These are phyloP conservation scores for Crioceris asparagi DNA, from an alignment of 2,888 invertebrate genomes.

Conservation along the genomic window DNA sequence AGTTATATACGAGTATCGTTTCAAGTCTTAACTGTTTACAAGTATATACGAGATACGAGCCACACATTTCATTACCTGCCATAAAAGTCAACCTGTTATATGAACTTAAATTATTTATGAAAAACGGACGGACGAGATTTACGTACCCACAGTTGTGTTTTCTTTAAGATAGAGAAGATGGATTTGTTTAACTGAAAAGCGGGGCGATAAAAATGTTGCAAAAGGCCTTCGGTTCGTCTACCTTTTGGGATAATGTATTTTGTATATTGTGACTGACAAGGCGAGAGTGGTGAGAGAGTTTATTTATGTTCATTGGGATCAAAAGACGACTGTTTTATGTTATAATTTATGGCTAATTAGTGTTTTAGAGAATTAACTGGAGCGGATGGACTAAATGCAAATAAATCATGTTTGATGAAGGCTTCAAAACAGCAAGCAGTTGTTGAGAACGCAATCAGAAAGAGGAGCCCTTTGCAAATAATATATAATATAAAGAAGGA, in stretches of 20 bases:
- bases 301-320: slow-evolving; percentile 34
- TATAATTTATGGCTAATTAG: slow-evolving; percentile 37
- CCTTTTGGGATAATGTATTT: slow-evolving; percentile 29
- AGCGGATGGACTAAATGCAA: too few relatives aligned
- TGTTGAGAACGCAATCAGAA: too few relatives aligned
- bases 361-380: too few relatives aligned
- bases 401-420: too few relatives aligned
- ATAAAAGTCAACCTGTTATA: slow-evolving; percentile 22
- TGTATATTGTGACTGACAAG: slow-evolving; percentile 33
- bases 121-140: slow-evolving; percentile 30
- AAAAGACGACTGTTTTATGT: slow-evolving; percentile 35
- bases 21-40: too few relatives aligned
- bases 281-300: slow-evolving; percentile 25
- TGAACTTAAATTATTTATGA: slow-evolving; percentile 29
- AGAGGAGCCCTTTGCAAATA: too few relatives aligned
- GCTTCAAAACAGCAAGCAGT: too few relatives aligned
- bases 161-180: too few relatives aligned
- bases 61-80: slow-evolving; percentile 23
- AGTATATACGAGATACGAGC: not conserved
- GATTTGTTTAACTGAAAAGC: slow-evolving; percentile 30
- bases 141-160: slow-evolving; percentile 31
- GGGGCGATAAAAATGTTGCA: slow-evolving; percentile 30
- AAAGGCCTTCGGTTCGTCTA: slow-evolving; percentile 31
- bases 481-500: too few relatives aligned
- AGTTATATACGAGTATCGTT: too few relatives aligned